Evolutionary conservation across 92 coral and sea anemone genomes (phyloP).

Genomic region (Hydrozoanthus gracilis): DNA sequence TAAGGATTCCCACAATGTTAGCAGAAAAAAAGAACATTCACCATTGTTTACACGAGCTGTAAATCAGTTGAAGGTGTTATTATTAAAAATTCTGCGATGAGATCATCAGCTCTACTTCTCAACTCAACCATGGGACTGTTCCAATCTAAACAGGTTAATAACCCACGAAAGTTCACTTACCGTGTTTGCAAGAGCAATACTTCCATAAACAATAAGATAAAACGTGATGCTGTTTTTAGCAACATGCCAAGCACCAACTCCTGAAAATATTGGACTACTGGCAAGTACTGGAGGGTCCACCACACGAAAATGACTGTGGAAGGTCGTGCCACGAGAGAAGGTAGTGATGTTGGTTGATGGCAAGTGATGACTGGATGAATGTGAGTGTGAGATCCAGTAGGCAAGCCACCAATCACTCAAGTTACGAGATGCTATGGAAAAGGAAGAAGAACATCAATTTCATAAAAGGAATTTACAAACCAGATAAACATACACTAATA

Average conservation of each 20-base stretch:
- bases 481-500: background rate
- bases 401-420: constrained; percentile 99
- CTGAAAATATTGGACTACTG: constrained; percentile 7
- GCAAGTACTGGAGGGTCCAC: background rate
- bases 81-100: too few species aligned
- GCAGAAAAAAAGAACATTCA: too few species aligned
- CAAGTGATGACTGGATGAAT: constrained; percentile 22
- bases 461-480: background rate
- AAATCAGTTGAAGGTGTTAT: too few species aligned
- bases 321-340: constrained; percentile 32
- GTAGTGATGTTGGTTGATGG: constrained; percentile 45
- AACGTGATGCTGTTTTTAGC: constrained; percentile 85
- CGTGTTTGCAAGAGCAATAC: constrained; percentile 92
- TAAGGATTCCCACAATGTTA: too few species aligned
- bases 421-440: constrained; percentile 88
- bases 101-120: too few species aligned
- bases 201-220: constrained; percentile 91
- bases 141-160: too few species aligned
- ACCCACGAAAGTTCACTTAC: constrained; percentile 46
- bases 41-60: too few species aligned
- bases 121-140: too few species aligned
- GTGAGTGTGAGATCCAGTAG: constrained; percentile 95
- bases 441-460: background rate
- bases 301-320: background rate
- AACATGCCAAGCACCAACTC: constrained; percentile 50